Evolutionary conservation across 2,113 vertebrate species (phyloP).

Genomic region (Typhlomys cinereus): DNA sequence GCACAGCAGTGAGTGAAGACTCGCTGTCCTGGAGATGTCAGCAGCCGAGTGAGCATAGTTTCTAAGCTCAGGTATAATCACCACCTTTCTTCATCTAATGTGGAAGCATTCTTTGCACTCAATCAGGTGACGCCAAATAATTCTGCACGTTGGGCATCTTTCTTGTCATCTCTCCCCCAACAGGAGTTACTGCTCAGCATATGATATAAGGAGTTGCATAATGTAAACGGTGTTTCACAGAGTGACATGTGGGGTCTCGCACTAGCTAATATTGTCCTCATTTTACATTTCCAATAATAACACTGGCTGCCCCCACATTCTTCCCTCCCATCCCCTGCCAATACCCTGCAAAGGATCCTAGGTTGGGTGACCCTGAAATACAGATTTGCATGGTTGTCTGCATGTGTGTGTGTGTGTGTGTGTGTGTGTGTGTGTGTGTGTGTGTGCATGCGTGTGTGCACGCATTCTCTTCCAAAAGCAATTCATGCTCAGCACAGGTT

Average conservation of each 20-base stretch:
- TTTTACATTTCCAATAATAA: conserved; percentile 64
- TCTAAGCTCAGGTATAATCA: not conserved
- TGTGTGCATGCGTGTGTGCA: not conserved
- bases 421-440: not conserved
- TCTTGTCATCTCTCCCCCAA: fast-evolving
- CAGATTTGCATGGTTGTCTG: not conserved
- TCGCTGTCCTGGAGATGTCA: conserved; percentile 44
- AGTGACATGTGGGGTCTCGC: not conserved
- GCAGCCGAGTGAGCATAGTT: not conserved
- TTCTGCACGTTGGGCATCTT: not conserved
- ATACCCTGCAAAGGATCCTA: conserved; percentile 49
- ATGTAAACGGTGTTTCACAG: conserved; percentile 57
- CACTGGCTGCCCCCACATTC: not conserved
- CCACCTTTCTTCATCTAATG: not conserved
- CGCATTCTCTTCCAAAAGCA: conserved; percentile 63
- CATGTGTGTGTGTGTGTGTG: not conserved
- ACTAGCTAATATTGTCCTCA: not conserved
- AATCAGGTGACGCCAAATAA: not conserved
- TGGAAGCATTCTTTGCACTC: not conserved
- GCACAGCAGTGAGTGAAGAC: not conserved
- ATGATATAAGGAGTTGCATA: conserved; percentile 58
- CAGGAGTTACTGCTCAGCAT: conserved; percentile 54
- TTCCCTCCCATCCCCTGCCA: fast-evolving
- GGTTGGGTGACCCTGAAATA: conserved; percentile 62
- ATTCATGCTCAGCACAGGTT: conserved; percentile 77